Conservation (phyloP, 2,797 vertebrate genomes). For the Melanotaenia trifasciata region DNA sequence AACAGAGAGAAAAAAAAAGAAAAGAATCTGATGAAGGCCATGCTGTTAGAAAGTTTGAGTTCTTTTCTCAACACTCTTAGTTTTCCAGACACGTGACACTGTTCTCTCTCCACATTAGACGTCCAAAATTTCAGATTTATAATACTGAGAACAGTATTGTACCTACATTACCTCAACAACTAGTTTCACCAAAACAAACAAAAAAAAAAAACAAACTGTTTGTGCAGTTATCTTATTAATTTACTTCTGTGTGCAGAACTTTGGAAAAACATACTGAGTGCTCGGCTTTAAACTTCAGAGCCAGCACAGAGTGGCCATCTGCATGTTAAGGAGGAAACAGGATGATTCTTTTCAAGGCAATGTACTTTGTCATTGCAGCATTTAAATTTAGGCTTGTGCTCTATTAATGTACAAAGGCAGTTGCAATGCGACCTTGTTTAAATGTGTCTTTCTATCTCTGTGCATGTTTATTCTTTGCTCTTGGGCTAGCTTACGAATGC, state of each 20-base stretch:
- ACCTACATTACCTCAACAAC: not conserved
- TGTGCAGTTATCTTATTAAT: constrained; percentile 11
- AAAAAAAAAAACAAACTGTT: constrained; percentile 7
- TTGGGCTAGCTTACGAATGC: not conserved
- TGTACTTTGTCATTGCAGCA: not conserved
- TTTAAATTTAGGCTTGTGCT: not conserved
- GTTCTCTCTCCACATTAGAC: not conserved
- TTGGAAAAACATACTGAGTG: not conserved
- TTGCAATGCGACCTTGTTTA: constrained; percentile 5
- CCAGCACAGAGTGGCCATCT: constrained; percentile 19
- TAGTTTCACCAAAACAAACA: not conserved
- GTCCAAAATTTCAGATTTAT: constrained; percentile 2
- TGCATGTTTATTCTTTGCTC: constrained; percentile 11
- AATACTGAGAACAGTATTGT: constrained; percentile 13
- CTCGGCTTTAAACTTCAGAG: constrained; percentile 20
- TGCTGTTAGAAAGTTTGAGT: constrained; percentile 48
- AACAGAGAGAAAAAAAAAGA: constrained; percentile 7
- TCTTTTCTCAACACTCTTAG: constrained; percentile 29
- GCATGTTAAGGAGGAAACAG: constrained; percentile 2
- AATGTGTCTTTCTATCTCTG: constrained; percentile 2
- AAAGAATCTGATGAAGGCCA: constrained; percentile 18
- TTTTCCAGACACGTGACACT: constrained; percentile 23
- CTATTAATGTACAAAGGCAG: not conserved
- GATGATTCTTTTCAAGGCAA: constrained; percentile 9
- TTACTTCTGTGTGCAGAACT: not conserved